A percentile compares a stretch with the other conserved stretches of the same genome.
phyloP scores from a whole-genome alignment of 2,888 invertebrate genomes.

The Pachydiplax longipennis region DNA sequence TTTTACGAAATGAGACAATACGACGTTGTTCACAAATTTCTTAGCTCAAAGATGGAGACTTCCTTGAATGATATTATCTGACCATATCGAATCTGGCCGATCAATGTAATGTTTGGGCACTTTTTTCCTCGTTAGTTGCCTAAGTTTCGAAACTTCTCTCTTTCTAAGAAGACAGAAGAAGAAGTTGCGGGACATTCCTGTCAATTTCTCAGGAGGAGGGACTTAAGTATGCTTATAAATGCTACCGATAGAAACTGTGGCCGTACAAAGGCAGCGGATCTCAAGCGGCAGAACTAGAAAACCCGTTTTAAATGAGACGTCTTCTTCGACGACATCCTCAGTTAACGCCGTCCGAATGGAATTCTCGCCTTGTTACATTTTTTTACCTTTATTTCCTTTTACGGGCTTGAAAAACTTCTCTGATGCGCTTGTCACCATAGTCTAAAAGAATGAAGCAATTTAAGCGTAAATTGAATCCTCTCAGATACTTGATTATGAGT shows the following conservation, averaged over 20 bases:
- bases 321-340: background rate
- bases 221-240: background rate
- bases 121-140: no score
- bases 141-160: no score
- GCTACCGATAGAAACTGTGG: background rate
- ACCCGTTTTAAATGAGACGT: background rate
- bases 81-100: no score
- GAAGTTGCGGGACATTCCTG: no score
- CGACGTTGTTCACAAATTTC: no score
- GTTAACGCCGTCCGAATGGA: background rate
- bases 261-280: background rate
- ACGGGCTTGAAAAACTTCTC: background rate
- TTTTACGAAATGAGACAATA: no score
- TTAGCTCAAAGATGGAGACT: no score
- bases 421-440: background rate
- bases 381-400: background rate
- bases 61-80: no score
- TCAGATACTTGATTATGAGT: no score
- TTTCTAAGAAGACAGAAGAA: no score
- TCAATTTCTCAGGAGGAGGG: background rate
- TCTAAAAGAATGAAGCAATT: background rate
- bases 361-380: background rate
- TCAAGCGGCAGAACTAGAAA: background rate
- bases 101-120: no score
- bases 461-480: no score